Evolutionary conservation across 2,888 invertebrate genomes (phyloP).

Genomic region (Geophilus truncorum): DNA sequence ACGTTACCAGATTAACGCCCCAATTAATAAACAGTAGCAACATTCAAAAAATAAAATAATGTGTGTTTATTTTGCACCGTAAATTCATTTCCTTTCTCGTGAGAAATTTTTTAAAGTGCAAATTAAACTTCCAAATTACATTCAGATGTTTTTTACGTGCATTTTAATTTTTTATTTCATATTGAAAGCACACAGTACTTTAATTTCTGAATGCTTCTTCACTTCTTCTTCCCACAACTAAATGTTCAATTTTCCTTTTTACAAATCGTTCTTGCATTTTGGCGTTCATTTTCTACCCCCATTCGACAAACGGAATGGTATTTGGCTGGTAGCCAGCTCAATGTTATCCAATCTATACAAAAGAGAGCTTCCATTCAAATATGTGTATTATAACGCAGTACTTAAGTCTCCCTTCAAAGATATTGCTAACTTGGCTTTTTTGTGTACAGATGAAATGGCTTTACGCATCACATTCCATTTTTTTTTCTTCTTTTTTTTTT

Average conservation of each 20-base stretch:
- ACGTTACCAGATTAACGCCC: neutral
- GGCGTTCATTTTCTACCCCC: no score
- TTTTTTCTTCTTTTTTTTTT: neutral
- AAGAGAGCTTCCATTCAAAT: slow-evolving; percentile 25
- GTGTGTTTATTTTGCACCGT: no score
- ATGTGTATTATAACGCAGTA: neutral
- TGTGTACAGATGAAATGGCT: neutral
- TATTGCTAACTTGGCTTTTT: neutral
- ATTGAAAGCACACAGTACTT: no score
- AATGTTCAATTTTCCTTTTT: slow-evolving; percentile 12
- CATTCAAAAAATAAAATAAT: neutral
- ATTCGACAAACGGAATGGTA: slow-evolving; percentile 1
- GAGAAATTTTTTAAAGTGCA: neutral
- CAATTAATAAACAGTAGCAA: neutral
- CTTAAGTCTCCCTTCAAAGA: slow-evolving; percentile 19
- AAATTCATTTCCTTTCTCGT: no score
- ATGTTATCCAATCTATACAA: slow-evolving; percentile 13
- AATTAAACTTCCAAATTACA: no score
- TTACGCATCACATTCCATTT: slow-evolving; percentile 3
- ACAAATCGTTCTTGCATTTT: no score
- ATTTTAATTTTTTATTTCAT: no score
- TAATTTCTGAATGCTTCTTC: no score
- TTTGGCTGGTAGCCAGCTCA: slow-evolving; percentile 25
- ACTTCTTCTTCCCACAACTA: no score
- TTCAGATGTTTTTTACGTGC: no score